Base-by-base conservation (phyloP, 1,140 invertebrate genomes). In the Trachymyrmex septentrionalis region DNA sequence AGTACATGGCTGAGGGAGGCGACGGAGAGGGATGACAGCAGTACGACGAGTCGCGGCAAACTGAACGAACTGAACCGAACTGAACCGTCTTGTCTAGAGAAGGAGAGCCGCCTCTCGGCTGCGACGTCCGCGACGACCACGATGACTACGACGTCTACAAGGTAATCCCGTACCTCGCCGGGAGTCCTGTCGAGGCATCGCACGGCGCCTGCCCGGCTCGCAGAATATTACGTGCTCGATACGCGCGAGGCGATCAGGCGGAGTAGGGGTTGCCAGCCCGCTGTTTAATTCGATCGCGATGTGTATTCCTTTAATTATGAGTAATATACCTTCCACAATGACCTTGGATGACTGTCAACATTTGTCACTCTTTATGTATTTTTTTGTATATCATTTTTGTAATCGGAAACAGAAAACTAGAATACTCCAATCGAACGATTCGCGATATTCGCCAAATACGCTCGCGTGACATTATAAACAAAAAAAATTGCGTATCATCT, bases 201-300 rank as follows among this genome's bases (percentile, higher is more conserved):
- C 86, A 91, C 76, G 66, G 90, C 90, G 90, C 90, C 61, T 91
- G 90, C 90, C 82, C 90, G 72, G 64, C 61, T 86, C 30, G 59
- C 38, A 53, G 27, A 44, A 75, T 7, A 78, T 50, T 89, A 21
- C 73, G 86, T 87, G 78, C 64, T 90, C 87, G 87, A 89, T 84
- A 77, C 81, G 85, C 81, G 27, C n/a, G n/a, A 24, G 24, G 2
- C 10, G 9, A 53, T 59, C 12, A 44, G 24, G 44, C 12, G 73
- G 69, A 57, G 59, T 71, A 77, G 76, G 85, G 77, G 48, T 67
- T 44, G 69, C 16, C 27, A 66, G 30, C 19, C 50, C 67, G 50
- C 86, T 73, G 55, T 86, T 75, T 82, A 55, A 66, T 61, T 81
- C 69, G 82, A 88, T 86, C 55, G 64, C 50, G 14, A 82, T 48